A percentile compares a stretch with the other conserved stretches of the same genome.
These are phyloP conservation scores for Agonopterix alstromeriana DNA, from an alignment of 2,888 invertebrate genomes.

Conservation along the genomic window DNA sequence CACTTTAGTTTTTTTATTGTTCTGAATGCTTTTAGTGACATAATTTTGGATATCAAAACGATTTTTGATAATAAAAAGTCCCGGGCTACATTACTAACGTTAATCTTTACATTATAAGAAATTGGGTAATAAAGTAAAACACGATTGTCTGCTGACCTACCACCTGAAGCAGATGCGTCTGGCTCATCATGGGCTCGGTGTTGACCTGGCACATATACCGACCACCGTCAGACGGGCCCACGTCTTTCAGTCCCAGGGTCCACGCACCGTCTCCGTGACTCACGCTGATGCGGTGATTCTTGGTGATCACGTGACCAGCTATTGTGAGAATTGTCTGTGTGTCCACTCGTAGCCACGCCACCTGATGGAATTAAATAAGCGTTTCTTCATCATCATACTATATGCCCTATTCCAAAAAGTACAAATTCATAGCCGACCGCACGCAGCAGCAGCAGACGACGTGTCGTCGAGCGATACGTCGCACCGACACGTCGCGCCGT, in stretches of 20 bases:
- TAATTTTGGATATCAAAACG: too few relatives aligned
- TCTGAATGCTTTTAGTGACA: too few relatives aligned
- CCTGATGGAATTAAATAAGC: constrained; percentile 68
- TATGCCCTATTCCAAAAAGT: too few relatives aligned
- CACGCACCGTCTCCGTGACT: constrained; percentile 88
- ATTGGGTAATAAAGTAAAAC: not conserved
- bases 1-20: too few relatives aligned
- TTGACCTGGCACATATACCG: constrained; percentile 85
- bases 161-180: constrained; percentile 60
- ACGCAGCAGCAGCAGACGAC: too few relatives aligned
- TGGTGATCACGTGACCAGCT: constrained; percentile 92
- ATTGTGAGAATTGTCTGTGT: constrained; percentile 94
- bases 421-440: too few relatives aligned
- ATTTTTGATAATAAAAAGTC: too few relatives aligned
- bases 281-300: constrained; percentile 90
- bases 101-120: too few relatives aligned
- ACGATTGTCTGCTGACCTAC: constrained; percentile 47
- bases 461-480: too few relatives aligned
- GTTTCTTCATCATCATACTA: too few relatives aligned
- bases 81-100: too few relatives aligned
- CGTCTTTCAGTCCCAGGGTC: constrained; percentile 88
- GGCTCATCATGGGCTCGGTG: constrained; percentile 70
- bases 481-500: too few relatives aligned
- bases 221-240: constrained; percentile 87
- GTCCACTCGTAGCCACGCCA: constrained; percentile 93